Conservation (phyloP, 2,113 vertebrate species). For the Myrmecobius fasciatus region DNA sequence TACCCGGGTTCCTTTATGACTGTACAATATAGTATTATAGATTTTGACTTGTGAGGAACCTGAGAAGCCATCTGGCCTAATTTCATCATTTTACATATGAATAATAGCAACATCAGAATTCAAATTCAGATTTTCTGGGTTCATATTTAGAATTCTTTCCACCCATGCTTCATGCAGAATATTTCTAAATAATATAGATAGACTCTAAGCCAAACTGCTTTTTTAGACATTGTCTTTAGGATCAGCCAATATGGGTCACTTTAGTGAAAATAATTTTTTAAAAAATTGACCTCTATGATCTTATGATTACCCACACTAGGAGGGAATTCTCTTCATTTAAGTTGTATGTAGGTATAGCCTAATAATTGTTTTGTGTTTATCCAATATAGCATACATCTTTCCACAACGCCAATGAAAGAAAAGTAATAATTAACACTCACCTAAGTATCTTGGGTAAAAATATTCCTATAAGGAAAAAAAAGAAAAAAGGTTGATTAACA, state of each 20-base stretch:
- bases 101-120: not conserved
- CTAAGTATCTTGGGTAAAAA: conserved; percentile 95
- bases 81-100: not conserved
- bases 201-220: not conserved
- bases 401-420: conserved; percentile 20
- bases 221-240: fast-evolving
- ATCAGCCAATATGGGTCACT: fast-evolving
- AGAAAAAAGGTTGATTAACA: conserved; percentile 63
- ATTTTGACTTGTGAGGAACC: not conserved
- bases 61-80: not conserved
- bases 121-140: not conserved
- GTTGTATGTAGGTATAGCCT: not conserved
- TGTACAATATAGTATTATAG: not conserved
- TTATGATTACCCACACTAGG: not conserved
- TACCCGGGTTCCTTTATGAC: not conserved
- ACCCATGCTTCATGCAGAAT: not conserved
- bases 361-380: not conserved
- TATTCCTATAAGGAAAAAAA: conserved; percentile 88
- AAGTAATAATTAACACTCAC: conserved; percentile 86
- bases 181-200: not conserved
- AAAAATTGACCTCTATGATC: not conserved
- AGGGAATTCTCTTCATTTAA: not conserved
- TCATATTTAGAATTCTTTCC: not conserved
- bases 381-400: not conserved
- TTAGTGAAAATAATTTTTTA: too few species aligned